These are phyloP conservation scores for Pantherophis guttatus DNA, from an alignment of 2,113 vertebrate species.

Conservation along the genomic window DNA sequence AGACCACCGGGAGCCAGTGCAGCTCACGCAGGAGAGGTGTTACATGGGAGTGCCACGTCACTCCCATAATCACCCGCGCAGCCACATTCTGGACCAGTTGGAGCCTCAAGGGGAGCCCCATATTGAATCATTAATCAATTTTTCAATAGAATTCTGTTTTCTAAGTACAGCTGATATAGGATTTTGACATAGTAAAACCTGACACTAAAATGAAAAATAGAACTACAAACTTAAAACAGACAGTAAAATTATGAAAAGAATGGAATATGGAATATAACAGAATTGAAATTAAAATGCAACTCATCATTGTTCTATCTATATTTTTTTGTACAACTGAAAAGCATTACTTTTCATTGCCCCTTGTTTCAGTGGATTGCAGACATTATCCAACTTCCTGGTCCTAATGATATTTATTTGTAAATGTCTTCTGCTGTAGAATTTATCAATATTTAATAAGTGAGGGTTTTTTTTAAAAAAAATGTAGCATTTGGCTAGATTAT, in stretches of 20 bases:
- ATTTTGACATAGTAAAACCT: neutral
- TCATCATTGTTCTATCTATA: neutral
- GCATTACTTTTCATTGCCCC: neutral
- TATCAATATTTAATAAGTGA: neutral
- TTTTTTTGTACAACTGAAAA: neutral
- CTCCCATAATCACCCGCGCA: too few relatives aligned
- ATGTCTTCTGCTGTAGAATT: neutral
- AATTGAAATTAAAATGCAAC: slow-evolving; percentile 25
- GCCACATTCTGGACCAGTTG: too few relatives aligned
- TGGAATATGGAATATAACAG: neutral
- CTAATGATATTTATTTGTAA: neutral
- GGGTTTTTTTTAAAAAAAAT: neutral
- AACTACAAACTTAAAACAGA: neutral
- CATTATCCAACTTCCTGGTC: neutral
- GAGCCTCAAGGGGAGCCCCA: too few relatives aligned
- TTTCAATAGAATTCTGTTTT: slow-evolving; percentile 21
- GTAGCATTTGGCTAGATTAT: neutral
- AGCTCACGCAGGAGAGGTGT: too few relatives aligned
- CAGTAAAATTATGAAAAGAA: neutral
- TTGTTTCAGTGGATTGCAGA: neutral
- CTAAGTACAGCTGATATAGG: neutral
- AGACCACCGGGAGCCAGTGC: too few relatives aligned
- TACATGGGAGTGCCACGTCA: too few relatives aligned
- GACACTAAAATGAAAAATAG: neutral
- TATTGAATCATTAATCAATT: neutral